Evolutionary conservation across 2,113 vertebrate genomes (phyloP), one percentile per base, ranked within the genome.

Genomic region (Mionectes macconnelli): DNA sequence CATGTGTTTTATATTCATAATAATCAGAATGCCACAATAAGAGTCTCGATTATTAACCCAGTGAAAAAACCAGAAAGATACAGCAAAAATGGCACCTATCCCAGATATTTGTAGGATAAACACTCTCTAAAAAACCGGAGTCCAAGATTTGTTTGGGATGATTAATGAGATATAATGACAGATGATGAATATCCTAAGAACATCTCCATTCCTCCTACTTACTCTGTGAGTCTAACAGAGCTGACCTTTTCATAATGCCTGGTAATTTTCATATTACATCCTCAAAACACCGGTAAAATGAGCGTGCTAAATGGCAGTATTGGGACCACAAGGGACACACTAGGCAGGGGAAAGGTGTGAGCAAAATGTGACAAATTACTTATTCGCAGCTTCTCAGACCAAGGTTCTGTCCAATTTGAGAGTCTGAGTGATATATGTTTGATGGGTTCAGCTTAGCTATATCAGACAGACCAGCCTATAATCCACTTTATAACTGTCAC

Each of bases 401-500:
- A 30, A 67, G n/a, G 31, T 89, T 94, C 47, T 40, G 60, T 60
- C 66, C 75, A 93, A 10, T 86, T 85, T 75, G 76, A 95, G 96
- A 95, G 85, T 53, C 63, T 31, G 53, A 77, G 31, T 83, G 77
- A 95, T 94, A 59, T 4, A 17, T 9, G 40, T 59, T 91, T 96
- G 91, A 84, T 91, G 85, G 70, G 39, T 92, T 86, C 95, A 89
- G 77, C 47, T 89, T 67, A 50, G 73, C 87, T 75, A 24, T 31
- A 86, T 82, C 74, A 90, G 66, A 66, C 59, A 90, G 57, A 52
- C 42, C 1, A 13, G 63, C 42, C 44, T 85, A 28, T 87, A 97
- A 85, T 94, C 80, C 42, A 96, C 92, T 97, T 95, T 93, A 84
- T 86, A 82, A 42, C 56, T 94, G 94, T 90, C 93, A 94, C 76